phyloP scores from a whole-genome alignment of 2,888 invertebrate species.

The Brenthis ino region DNA sequence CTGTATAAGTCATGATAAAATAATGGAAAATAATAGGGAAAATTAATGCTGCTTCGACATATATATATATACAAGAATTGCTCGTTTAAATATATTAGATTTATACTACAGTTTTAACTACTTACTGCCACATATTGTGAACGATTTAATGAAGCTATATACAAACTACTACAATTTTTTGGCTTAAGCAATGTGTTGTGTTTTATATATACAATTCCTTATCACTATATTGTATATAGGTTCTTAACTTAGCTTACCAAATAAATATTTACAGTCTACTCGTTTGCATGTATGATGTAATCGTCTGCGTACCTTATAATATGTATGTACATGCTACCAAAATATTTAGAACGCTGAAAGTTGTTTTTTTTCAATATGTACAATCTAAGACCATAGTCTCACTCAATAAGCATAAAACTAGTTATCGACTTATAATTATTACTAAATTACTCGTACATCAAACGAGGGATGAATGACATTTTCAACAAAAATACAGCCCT shows the following conservation, averaged over 20 bases:
- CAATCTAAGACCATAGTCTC: neutral
- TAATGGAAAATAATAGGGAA: no score
- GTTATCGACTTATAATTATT: constrained; percentile 15
- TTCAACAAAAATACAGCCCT: constrained; percentile 72
- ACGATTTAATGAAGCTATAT: neutral
- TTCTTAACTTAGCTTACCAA: neutral
- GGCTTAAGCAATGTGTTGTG: neutral
- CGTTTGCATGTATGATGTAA: neutral
- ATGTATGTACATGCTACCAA: constrained; percentile 13
- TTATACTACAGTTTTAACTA: neutral
- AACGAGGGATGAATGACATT: constrained; percentile 74
- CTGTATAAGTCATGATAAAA: no score
- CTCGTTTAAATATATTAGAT: no score
- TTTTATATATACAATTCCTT: neutral
- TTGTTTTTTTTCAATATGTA: constrained; percentile 8
- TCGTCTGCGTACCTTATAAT: neutral
- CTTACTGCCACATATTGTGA: neutral
- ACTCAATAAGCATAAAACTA: constrained; percentile 5
- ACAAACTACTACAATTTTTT: neutral
- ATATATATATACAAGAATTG: no score
- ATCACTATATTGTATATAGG: neutral
- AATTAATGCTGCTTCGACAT: no score
- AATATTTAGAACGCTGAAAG: constrained; percentile 13
- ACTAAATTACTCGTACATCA: constrained; percentile 33
- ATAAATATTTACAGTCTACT: constrained; percentile 18